phyloP scores from a whole-genome alignment of 2,113 vertebrate genomes.

The Sula dactylatra region DNA sequence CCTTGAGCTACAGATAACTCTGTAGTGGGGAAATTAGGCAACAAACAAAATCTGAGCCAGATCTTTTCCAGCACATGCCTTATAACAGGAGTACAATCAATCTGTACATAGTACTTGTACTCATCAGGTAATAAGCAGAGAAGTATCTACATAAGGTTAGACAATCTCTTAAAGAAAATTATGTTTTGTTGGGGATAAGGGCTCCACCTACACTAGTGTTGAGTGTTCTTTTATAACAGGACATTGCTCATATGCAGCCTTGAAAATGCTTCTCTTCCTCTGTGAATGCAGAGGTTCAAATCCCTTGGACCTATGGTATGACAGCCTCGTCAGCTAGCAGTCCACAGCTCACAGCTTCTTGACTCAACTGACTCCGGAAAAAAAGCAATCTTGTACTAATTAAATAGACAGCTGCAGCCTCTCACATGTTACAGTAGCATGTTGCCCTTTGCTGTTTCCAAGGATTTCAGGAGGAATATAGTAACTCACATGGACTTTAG shows the following conservation, averaged over 20 bases:
- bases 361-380: not conserved
- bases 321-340: not conserved
- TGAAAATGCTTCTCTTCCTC: not conserved
- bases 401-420: conserved; percentile 1
- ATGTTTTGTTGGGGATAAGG: not conserved
- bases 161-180: not conserved
- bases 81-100: not conserved
- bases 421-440: not conserved
- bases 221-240: not conserved
- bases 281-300: not conserved
- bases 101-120: not conserved
- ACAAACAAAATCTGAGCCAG: not conserved
- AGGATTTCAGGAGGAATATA: not conserved
- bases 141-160: not conserved
- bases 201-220: not conserved
- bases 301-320: not conserved
- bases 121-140: not conserved
- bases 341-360: not conserved
- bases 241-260: not conserved
- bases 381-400: not conserved
- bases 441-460: not conserved
- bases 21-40: not conserved
- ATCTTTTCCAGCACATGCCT: not conserved
- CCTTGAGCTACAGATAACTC: not conserved
- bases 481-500: not conserved